Percentiles rank a stretch among this genome's conserved stretches.
These are phyloP conservation scores for Sarotherodon lohbergeri DNA, from an alignment of 2,113 vertebrate genomes.

Conservation along the genomic window DNA sequence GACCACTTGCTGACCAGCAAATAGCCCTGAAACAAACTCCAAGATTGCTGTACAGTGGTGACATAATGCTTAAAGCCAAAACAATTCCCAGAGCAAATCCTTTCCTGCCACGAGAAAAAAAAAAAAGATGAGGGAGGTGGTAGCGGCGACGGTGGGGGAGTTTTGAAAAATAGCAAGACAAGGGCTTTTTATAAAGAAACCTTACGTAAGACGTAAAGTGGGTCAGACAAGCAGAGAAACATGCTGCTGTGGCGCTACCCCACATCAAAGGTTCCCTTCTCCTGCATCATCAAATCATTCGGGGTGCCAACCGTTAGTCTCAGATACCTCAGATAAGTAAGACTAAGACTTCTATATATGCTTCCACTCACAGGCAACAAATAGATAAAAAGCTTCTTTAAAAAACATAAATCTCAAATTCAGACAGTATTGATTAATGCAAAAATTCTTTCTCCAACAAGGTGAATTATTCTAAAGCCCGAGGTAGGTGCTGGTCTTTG, in stretches of 20 bases:
- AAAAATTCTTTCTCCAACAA: background rate
- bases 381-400: background rate
- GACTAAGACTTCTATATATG: background rate
- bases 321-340: background rate
- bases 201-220: constrained; percentile 57
- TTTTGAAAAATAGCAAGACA: constrained; percentile 30
- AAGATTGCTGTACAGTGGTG: background rate
- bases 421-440: background rate
- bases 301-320: background rate
- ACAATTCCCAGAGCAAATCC: constrained; percentile 15
- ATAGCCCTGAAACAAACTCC: background rate
- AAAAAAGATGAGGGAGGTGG: background rate
- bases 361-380: background rate
- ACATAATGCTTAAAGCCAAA: background rate
- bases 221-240: constrained; percentile 40
- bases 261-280: constrained; percentile 12
- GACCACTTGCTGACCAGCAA: background rate
- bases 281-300: constrained; percentile 16
- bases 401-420: background rate
- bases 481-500: background rate
- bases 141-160: background rate
- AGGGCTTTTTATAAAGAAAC: constrained; percentile 24
- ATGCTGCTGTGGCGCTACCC: constrained; percentile 25
- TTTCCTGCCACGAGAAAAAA: background rate
- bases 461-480: background rate